Base-by-base conservation (phyloP, 1,140 invertebrate genomes). In the Trachymyrmex cornetzi region DNA sequence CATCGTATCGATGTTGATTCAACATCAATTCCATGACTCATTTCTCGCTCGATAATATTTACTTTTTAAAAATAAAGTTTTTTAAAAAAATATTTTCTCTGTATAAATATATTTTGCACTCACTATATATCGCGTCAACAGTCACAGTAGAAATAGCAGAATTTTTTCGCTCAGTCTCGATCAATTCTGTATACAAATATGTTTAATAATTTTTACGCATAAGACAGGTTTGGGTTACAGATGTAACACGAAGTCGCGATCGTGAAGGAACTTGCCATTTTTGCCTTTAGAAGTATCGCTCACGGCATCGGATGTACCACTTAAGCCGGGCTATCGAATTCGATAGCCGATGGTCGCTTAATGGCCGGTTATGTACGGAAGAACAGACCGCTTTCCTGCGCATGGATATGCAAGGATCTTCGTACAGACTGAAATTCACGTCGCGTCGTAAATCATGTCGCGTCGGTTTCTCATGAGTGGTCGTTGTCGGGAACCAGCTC, bases 291-390 rank as follows among this genome's bases (percentile, higher is more conserved):
- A 81, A 71, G 38, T 84, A 50, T 50, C 69, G 69, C 80, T 84
- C 55, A 24, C 27, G 69, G 69, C 55, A 75, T 84, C 69, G 69
- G 24, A 24, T 24, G 5, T 44, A 24, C 69, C 74, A 84, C 80
- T 84, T 84, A 84, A 75, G 38, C 38, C 55, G 55, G 53, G 53
- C 67, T 82, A 84, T 84, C 80, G 80, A 84, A 84, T 84, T 44
- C 38, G 80, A 84, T 84, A 84, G 69, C 55, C 55, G 55, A 75
- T 27, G 50, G 48, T 81, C 79, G 38, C n/a, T 84, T 84, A 84
- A 84, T 84, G 69, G 69, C 27, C 67, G 38, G 69, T 74, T 84
- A 63, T 84, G 69, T 57, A 75, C 55, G 24, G 24, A 57, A 38
- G 55, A 38, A 82, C 50, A 82, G 53, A 34, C 19, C 55, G 80